phyloP scores from a whole-genome alignment of 2,113 vertebrate genomes.

The Canis aureus region DNA sequence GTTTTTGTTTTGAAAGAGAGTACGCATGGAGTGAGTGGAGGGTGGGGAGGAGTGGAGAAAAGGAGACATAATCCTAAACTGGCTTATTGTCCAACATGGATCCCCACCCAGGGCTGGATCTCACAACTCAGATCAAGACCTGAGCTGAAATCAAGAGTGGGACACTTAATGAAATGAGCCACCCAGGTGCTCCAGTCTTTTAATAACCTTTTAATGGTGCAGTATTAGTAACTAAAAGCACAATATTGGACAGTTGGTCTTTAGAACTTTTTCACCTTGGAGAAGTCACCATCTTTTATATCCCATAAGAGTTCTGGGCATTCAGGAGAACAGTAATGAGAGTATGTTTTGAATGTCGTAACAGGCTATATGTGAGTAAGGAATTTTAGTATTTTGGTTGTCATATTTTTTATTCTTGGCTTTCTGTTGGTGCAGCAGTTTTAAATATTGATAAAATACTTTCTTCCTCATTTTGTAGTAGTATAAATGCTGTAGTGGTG shows the following conservation, averaged over 20 bases:
- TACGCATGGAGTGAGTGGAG: not conserved
- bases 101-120: not conserved
- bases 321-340: not conserved
- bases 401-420: not conserved
- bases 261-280: not conserved
- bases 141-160: not conserved
- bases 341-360: not conserved
- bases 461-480: not conserved
- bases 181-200: not conserved
- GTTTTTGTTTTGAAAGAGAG: not conserved
- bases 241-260: not conserved
- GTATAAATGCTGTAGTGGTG: not conserved
- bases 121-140: not conserved
- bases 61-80: not conserved
- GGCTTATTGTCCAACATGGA: not conserved
- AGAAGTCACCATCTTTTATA: not conserved
- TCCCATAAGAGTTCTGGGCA: not conserved
- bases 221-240: not conserved
- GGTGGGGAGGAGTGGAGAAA: not conserved
- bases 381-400: not conserved
- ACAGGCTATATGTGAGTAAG: not conserved
- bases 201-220: not conserved
- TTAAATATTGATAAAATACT: not conserved
- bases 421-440: not conserved
- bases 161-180: not conserved